Percentiles rank a stretch among this genome's conserved stretches.
phyloP scores from a whole-genome alignment of 2,888 invertebrate genomes.

The Sphinx pinastri region DNA sequence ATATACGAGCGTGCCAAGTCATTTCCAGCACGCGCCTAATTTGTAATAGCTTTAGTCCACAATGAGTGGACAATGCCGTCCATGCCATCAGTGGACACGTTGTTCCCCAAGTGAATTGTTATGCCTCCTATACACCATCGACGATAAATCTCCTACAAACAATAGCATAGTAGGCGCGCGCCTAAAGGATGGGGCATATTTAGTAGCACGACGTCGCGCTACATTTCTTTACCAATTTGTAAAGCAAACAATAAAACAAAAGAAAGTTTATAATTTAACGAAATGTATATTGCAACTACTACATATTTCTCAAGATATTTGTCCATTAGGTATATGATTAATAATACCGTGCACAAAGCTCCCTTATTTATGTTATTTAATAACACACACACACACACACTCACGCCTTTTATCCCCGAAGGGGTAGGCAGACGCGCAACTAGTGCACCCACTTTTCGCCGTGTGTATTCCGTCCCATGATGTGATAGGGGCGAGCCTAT shows the following conservation, averaged over 20 bases:
- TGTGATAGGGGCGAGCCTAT: too few relatives aligned
- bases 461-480: too few relatives aligned
- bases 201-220: background rate
- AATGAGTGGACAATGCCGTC: conserved; percentile 50
- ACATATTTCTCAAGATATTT: too few relatives aligned
- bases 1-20: conserved; percentile 43
- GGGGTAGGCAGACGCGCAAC: too few relatives aligned
- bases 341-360: background rate
- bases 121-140: conserved; percentile 54
- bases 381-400: too few relatives aligned
- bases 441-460: too few relatives aligned
- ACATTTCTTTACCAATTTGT: background rate
- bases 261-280: background rate
- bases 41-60: conserved; percentile 52
- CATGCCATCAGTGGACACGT: conserved; percentile 60
- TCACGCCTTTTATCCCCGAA: too few relatives aligned
- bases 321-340: too few relatives aligned
- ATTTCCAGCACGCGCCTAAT: conserved; percentile 60
- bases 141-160: conserved; percentile 77
- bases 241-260: background rate
- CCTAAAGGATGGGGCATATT: conserved; percentile 37
- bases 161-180: conserved; percentile 67
- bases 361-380: background rate
- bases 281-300: too few relatives aligned
- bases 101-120: conserved; percentile 70